Evolutionary conservation across 2,113 vertebrate genomes (phyloP).

Genomic region (Gavia stellata): DNA sequence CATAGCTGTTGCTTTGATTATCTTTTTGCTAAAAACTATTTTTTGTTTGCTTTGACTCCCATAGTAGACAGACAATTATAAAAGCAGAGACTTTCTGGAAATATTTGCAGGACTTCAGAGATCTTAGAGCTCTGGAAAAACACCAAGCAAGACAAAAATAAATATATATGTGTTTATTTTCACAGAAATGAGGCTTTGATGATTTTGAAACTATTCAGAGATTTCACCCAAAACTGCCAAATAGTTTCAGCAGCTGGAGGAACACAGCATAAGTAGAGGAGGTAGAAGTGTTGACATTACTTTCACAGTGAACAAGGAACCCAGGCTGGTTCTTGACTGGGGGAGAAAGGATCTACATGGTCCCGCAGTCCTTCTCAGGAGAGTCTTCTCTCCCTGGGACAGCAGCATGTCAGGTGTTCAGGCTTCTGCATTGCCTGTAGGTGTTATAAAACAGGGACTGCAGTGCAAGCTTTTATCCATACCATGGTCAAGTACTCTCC

Average conservation of each 20-base stretch:
- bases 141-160: neutral
- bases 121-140: neutral
- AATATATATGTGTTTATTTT: neutral
- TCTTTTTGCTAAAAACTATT: neutral
- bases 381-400: neutral
- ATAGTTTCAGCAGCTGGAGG: neutral
- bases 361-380: neutral
- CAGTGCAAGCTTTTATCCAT: neutral
- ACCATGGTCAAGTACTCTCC: neutral
- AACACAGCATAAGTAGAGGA: fast-evolving
- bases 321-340: neutral
- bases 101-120: neutral
- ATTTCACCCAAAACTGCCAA: neutral
- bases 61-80: neutral
- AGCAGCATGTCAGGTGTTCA: fast-evolving
- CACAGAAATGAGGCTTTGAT: neutral
- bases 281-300: neutral
- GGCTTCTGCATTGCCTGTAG: neutral
- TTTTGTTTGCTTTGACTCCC: neutral
- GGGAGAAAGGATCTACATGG: fast-evolving
- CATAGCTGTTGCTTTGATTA: neutral
- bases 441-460: neutral
- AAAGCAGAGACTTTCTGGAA: neutral
- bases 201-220: neutral
- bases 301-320: neutral